phyloP scores from a whole-genome alignment of 2,797 vertebrate species.

The Chloroceryle amazona region DNA sequence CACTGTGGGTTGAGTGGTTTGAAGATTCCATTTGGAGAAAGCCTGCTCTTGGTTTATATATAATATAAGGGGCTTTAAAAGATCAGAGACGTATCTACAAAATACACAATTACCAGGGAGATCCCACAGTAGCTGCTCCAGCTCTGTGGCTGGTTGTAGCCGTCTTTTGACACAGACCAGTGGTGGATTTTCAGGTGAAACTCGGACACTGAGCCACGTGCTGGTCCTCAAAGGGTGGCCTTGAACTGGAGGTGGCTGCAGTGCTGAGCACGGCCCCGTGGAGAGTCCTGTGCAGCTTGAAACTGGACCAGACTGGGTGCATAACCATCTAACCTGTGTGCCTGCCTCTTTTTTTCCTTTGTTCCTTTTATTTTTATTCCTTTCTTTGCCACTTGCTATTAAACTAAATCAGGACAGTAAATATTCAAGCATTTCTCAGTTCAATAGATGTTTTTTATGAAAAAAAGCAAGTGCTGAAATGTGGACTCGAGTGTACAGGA shows the following conservation, averaged over 20 bases:
- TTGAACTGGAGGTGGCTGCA: not conserved
- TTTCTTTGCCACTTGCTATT: not conserved
- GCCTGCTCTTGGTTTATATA: rapidly evolving
- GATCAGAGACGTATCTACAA: not conserved
- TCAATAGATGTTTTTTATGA: not conserved
- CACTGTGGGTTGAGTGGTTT: not conserved
- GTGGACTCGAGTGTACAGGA: not conserved
- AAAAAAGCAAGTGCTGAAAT: not conserved
- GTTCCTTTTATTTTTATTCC: not conserved
- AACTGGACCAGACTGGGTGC: not conserved
- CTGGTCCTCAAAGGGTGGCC: not conserved
- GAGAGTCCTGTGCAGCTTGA: not conserved
- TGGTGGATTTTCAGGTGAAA: not conserved
- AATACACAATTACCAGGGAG: not conserved
- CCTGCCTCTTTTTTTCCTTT: not conserved
- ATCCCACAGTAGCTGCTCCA: not conserved
- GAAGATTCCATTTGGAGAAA: not conserved
- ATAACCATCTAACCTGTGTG: rapidly evolving
- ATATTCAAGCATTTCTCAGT: not conserved
- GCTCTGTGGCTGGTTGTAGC: rapidly evolving
- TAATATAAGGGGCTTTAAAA: not conserved
- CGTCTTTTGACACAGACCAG: rapidly evolving
- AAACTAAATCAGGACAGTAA: not conserved
- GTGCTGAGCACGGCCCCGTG: rapidly evolving
- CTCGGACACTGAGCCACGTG: too few relatives aligned